These are phyloP conservation scores for Rhinoptilus africanus DNA, from an alignment of 2,113 vertebrate species.

Conservation along the genomic window DNA sequence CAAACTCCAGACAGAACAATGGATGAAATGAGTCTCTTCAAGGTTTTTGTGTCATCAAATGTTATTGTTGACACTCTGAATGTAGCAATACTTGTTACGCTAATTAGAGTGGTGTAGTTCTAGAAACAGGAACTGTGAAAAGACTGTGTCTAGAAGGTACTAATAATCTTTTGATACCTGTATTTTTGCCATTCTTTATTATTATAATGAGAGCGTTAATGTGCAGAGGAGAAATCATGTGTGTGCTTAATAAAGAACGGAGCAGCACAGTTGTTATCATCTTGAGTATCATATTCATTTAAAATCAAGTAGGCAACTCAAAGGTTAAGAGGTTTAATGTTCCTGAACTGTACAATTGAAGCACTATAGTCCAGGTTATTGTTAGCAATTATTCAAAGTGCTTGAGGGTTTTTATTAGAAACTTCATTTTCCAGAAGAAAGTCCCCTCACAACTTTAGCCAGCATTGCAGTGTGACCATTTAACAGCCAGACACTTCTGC, in stretches of 20 bases:
- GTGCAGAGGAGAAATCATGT: conserved; percentile 38
- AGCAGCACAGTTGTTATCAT: conserved; percentile 57
- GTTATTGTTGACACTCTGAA: conserved; percentile 50
- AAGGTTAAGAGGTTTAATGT: conserved; percentile 75
- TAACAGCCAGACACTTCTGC: not conserved
- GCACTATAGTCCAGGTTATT: conserved; percentile 57
- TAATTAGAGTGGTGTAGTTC: conserved; percentile 56
- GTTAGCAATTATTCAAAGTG: conserved; percentile 64
- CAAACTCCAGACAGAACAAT: not conserved
- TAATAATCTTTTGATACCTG: conserved; percentile 56
- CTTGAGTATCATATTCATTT: conserved; percentile 70
- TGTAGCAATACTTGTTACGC: conserved; percentile 19
- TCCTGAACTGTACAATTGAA: conserved; percentile 66
- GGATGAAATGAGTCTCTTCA: not conserved
- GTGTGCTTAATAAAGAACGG: conserved; percentile 63
- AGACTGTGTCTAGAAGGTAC: conserved; percentile 40
- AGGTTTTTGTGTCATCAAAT: conserved; percentile 41
- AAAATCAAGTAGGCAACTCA: conserved; percentile 73
- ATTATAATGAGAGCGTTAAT: conserved; percentile 57
- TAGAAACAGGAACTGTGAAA: conserved; percentile 36
- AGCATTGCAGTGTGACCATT: not conserved
- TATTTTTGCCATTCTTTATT: conserved; percentile 67
- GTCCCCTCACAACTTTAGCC: not conserved
- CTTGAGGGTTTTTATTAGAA: conserved; percentile 14
- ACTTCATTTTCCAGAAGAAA: conserved; percentile 32